Evolutionary conservation across 2,797 vertebrate species (phyloP).

Genomic region (Manis crassicaudata): DNA sequence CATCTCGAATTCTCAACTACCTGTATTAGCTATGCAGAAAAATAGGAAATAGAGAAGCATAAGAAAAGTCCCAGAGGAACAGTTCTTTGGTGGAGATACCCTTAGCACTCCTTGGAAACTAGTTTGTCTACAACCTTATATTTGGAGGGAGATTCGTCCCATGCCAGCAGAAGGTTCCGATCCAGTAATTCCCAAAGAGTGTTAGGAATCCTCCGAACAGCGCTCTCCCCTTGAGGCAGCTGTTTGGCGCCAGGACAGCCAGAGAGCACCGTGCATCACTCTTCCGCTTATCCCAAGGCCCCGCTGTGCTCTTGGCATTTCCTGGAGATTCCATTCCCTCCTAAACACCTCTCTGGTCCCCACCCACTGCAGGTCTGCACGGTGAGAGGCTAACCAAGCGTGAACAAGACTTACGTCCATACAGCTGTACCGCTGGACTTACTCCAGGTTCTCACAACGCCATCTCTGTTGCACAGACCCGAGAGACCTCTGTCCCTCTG

Average conservation of each 20-base stretch:
- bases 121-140: neutral
- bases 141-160: conserved; percentile 2
- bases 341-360: neutral
- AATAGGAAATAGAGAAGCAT: neutral
- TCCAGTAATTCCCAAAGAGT: neutral
- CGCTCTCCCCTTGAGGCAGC: neutral
- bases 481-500: neutral
- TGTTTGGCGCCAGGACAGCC: neutral
- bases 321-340: neutral
- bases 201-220: neutral
- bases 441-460: neutral
- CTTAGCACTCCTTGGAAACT: neutral
- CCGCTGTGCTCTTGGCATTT: neutral
- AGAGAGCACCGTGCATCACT: neutral
- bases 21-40: neutral
- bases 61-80: conserved; percentile 17
- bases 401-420: neutral
- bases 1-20: neutral
- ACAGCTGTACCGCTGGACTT: neutral
- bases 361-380: neutral
- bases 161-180: neutral
- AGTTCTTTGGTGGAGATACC: neutral
- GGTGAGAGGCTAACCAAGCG: neutral
- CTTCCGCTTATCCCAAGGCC: neutral
- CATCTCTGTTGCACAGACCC: neutral